Percentiles rank a stretch among this genome's conserved stretches.
Conservation (phyloP, 2,888 invertebrate species). For the Volucella zonaria region DNA sequence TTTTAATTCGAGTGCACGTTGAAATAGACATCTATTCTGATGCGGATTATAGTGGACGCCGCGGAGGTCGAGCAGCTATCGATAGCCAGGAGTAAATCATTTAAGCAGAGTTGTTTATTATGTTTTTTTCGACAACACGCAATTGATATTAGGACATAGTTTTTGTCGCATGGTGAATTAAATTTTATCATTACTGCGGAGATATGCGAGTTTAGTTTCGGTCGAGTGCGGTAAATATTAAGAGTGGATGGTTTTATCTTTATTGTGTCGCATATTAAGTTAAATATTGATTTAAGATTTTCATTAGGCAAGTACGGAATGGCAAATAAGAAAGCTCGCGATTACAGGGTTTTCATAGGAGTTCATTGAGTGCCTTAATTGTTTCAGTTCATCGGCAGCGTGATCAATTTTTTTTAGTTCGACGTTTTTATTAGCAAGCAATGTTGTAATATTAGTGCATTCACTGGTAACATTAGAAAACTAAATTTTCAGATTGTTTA, state of each 20-base stretch:
- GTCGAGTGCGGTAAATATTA: neutral
- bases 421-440: neutral
- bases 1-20: too few species aligned
- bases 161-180: too few species aligned
- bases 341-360: neutral
- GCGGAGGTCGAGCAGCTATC: too few species aligned
- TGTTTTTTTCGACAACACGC: too few species aligned
- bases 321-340: slow-evolving; percentile 3
- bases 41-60: too few species aligned
- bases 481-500: too few species aligned
- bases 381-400: neutral
- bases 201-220: too few species aligned
- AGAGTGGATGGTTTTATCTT: neutral
- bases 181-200: too few species aligned
- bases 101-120: too few species aligned
- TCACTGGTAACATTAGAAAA: neutral
- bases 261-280: neutral
- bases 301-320: slow-evolving; percentile 6
- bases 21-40: too few species aligned
- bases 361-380: neutral
- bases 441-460: neutral
- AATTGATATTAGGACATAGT: too few species aligned
- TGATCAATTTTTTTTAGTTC: neutral
- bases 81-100: too few species aligned
- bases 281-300: slow-evolving; percentile 3